A percentile compares a stretch with the other conserved stretches of the same genome.
These are phyloP conservation scores for Tetragonisca angustula DNA, from an alignment of 2,888 invertebrate genomes.

Conservation along the genomic window DNA sequence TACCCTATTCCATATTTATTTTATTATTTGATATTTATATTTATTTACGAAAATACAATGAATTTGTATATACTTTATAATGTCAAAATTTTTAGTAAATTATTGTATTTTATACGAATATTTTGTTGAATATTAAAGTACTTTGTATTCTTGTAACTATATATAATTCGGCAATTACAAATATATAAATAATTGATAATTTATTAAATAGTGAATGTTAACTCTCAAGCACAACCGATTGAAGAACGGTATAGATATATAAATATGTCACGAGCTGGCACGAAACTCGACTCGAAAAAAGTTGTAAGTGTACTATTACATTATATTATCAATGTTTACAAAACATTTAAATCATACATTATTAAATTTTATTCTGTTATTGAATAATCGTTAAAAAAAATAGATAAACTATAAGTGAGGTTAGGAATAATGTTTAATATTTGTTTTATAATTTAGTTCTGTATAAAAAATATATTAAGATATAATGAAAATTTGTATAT, in stretches of 20 bases:
- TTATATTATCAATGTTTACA: background rate
- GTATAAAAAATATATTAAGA: background rate
- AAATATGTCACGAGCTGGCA: conserved; percentile 89
- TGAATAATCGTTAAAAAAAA: background rate
- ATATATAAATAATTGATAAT: background rate
- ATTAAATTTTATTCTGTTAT: background rate
- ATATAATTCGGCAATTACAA: background rate
- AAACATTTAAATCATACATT: background rate
- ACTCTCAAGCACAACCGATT: background rate
- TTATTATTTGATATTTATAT: background rate
- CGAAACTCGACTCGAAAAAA: conserved; percentile 91
- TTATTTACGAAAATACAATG: background rate
- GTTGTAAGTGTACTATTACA: conserved; percentile 86
- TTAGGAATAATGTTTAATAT: conserved; percentile 15
- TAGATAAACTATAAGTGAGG: conserved; percentile 16
- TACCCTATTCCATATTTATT: background rate
- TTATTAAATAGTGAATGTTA: background rate
- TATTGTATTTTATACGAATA: background rate
- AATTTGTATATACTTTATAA: background rate
- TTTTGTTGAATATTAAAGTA: background rate
- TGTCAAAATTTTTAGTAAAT: background rate
- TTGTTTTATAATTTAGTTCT: background rate
- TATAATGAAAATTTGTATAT: background rate
- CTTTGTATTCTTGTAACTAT: background rate
- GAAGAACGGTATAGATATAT: background rate